Base-by-base conservation (phyloP, 1,140 invertebrate species). In the Megalonaias nervosa region DNA sequence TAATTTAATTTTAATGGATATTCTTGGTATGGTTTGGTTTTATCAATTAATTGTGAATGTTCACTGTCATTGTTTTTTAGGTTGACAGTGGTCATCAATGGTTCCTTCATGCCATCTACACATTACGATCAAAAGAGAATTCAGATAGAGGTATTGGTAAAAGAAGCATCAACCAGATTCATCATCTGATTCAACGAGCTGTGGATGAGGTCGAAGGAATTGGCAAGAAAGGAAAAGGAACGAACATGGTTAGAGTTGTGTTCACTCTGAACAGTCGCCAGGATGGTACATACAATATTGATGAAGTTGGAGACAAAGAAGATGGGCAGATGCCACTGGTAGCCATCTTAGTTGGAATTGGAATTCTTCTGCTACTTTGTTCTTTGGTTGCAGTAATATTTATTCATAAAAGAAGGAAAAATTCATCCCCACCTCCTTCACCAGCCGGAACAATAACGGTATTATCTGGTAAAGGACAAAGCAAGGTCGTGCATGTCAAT, bases 91-190 rank as follows among this genome's bases (percentile, higher is more conserved):
- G 87, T 9, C 82, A 87, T 19, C 89, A 91, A 67, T 92, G 91
- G 91, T 92, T 90, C 71, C 74, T 92, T 1, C 91, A 92, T 69
- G 85, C 86, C 55, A 89, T 91, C 62, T 92, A 91, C 76, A 88
- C 87, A 38, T 80, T 91, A 11, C 82, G 84, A 26, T 88, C 89
- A 9, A 78, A 31, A 55, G n/a, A 61, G 11, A 76, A 66, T 65
- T 19, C 58, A 38, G 68, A 38, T 17, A 64, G 71, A n/a, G 19
- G 23, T 15, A 73, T 55, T 11, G 14, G 17, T 17, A 77, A 69
- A 23, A 16, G 57, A 58, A 68, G 38, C 57, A 17, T 69, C 23
- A 68, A 59, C 58, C 31, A 48, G 67, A 67, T 68, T 19, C 61
- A 60, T 71, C 21, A 26, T 58, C 15, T 70, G 58, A 56, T 64